These are phyloP conservation scores for Dallia pectoralis DNA, from an alignment of 2,797 vertebrate genomes.

Conservation along the genomic window DNA sequence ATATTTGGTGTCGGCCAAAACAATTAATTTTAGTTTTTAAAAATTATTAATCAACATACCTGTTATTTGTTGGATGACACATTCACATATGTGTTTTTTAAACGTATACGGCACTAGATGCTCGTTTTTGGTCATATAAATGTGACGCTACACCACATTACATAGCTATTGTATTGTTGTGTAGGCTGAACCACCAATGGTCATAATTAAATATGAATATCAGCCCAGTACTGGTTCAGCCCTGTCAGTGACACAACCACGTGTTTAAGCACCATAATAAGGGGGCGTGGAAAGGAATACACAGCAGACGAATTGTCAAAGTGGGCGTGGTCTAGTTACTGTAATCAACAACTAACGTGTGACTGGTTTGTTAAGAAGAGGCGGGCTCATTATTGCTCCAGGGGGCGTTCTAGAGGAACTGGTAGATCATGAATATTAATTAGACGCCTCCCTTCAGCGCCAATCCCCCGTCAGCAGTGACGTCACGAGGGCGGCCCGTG, in stretches of 20 bases:
- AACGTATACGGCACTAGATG: too few relatives aligned
- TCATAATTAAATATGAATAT: not conserved
- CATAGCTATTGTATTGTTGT: not conserved
- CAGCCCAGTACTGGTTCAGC: not conserved
- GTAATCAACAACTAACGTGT: not conserved
- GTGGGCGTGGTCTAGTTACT: not conserved
- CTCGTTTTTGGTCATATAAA: not conserved
- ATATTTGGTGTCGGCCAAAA: slow-evolving; percentile 16
- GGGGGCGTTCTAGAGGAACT: slow-evolving; percentile 32
- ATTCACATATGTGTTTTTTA: too few relatives aligned
- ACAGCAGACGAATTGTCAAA: slow-evolving; percentile 10
- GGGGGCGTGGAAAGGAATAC: not conserved
- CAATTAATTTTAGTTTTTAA: not conserved
- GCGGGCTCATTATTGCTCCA: not conserved
- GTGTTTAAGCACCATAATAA: slow-evolving; percentile 22
- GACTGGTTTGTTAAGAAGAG: slow-evolving; percentile 15
- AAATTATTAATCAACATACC: not conserved
- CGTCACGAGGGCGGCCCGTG: slow-evolving; percentile 78
- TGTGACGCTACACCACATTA: not conserved
- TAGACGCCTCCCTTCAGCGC: slow-evolving; percentile 62
- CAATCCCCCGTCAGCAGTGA: slow-evolving; percentile 76
- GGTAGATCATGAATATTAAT: slow-evolving; percentile 61
- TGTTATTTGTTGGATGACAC: not conserved
- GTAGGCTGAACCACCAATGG: not conserved
- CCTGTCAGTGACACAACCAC: slow-evolving; percentile 19